These are phyloP conservation scores for Zygothrica quintamaculata DNA, from an alignment of 2,888 invertebrate genomes.

Conservation along the genomic window DNA sequence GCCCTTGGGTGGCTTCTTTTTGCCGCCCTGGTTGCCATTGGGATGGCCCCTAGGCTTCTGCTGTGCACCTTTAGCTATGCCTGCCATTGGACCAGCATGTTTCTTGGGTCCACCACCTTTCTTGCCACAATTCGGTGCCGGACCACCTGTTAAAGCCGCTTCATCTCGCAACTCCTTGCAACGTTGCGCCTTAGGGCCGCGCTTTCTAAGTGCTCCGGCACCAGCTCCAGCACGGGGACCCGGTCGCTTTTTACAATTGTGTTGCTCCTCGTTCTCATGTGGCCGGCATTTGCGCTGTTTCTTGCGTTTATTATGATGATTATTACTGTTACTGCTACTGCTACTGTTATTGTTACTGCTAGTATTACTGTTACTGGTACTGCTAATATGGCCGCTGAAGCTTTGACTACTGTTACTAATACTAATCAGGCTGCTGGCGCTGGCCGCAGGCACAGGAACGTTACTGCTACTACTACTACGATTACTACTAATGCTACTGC, in stretches of 20 bases:
- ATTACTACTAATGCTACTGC: slow-evolving; percentile 67
- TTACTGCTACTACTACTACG: slow-evolving; percentile 62
- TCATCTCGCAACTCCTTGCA: slow-evolving; percentile 50
- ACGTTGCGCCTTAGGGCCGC: slow-evolving; percentile 55
- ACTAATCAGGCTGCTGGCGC: slow-evolving; percentile 73
- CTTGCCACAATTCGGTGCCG: slow-evolving; percentile 63
- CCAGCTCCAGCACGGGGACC: slow-evolving; percentile 17
- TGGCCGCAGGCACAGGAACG: slow-evolving; percentile 68
- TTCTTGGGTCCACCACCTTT: slow-evolving; percentile 24
- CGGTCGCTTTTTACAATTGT: slow-evolving; percentile 76
- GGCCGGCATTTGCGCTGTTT: slow-evolving; percentile 82
- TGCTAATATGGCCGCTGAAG: slow-evolving; percentile 75
- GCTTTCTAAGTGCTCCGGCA: slow-evolving; percentile 64
- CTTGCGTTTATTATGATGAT: slow-evolving; percentile 44
- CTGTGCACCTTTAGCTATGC: slow-evolving; percentile 10
- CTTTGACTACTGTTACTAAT: slow-evolving; percentile 78
- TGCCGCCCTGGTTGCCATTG: slow-evolving; percentile 17
- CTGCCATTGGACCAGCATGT: background rate
- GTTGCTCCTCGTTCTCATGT: slow-evolving; percentile 80
- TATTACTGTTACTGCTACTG: slow-evolving; percentile 46
- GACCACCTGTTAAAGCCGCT: slow-evolving; percentile 36
- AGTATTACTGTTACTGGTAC: slow-evolving; percentile 66
- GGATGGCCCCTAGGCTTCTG: slow-evolving; percentile 6
- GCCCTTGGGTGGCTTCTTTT: slow-evolving; percentile 31
- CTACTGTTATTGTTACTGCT: slow-evolving; percentile 48